These are phyloP conservation scores for Rhinoderma darwinii DNA, from an alignment of 2,113 vertebrate genomes.

Conservation along the genomic window DNA sequence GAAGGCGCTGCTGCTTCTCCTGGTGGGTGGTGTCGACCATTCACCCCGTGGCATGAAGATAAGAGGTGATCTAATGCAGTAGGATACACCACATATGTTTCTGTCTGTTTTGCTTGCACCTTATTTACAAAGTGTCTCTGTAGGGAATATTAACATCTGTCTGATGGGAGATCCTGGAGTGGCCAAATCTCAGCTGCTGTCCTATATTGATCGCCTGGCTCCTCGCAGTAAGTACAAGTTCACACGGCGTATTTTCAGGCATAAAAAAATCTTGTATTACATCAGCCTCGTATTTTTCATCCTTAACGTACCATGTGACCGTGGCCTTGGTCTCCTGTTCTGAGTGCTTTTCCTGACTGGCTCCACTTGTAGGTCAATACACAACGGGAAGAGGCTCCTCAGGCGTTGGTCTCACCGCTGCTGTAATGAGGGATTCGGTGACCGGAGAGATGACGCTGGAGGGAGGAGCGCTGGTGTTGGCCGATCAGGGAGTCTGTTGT, in stretches of 20 bases:
- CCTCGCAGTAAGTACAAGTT: conserved; percentile 82
- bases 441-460: conserved; percentile 88
- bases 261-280: too few species aligned
- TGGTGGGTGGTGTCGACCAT: conserved; percentile 90
- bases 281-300: too few species aligned
- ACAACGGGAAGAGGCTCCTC: conserved; percentile 91
- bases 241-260: neutral
- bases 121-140: neutral
- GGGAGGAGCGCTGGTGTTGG: conserved; percentile 87
- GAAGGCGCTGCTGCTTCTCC: conserved; percentile 87
- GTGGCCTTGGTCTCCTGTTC: neutral
- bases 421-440: conserved; percentile 84
- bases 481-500: conserved; percentile 89
- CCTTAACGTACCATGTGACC: too few species aligned
- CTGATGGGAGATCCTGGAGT: conserved; percentile 96
- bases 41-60: conserved; percentile 92
- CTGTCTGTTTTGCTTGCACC: neutral
- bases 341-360: conserved; percentile 73
- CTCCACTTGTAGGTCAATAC: conserved; percentile 81
- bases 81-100: neutral
- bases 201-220: conserved; percentile 89
- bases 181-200: conserved; percentile 92
- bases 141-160: conserved; percentile 93
- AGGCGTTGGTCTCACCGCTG: conserved; percentile 88
- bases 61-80: conserved; percentile 71